Evolutionary conservation across 2,797 vertebrate species (phyloP).

Genomic region (Graptemys geographica): DNA sequence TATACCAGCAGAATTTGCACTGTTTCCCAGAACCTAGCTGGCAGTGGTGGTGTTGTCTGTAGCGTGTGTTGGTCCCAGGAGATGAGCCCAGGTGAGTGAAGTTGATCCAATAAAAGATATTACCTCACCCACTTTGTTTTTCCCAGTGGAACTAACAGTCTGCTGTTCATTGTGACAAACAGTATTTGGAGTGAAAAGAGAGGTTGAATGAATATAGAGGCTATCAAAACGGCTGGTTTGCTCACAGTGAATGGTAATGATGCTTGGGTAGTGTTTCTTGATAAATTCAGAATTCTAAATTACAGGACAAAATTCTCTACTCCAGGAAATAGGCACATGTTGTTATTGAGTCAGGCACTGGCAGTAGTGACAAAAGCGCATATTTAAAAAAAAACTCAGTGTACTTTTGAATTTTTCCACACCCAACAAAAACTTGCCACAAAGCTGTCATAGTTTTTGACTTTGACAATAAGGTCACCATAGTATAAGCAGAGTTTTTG

Average conservation of each 20-base stretch:
- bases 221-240: not conserved
- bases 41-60: not conserved
- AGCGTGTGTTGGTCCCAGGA: not conserved
- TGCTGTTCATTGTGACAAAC: not conserved
- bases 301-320: not conserved
- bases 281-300: constrained; percentile 14
- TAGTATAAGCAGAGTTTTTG: not conserved
- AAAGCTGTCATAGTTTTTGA: not conserved
- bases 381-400: not conserved
- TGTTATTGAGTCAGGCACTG: not conserved
- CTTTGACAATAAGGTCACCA: not conserved
- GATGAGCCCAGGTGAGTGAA: not conserved
- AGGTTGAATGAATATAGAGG: not conserved
- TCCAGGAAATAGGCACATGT: not conserved
- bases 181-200: not conserved
- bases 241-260: not conserved
- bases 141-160: not conserved
- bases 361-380: not conserved
- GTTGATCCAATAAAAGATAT: too few species aligned
- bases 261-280: not conserved
- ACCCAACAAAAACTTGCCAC: not conserved
- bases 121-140: not conserved
- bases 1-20: not conserved
- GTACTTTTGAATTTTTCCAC: not conserved
- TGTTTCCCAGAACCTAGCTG: not conserved